Percentiles rank a stretch among this genome's conserved stretches.
Evolutionary conservation across 2,888 invertebrate species (phyloP).

Genomic region (Lycocerus yunnanus): DNA sequence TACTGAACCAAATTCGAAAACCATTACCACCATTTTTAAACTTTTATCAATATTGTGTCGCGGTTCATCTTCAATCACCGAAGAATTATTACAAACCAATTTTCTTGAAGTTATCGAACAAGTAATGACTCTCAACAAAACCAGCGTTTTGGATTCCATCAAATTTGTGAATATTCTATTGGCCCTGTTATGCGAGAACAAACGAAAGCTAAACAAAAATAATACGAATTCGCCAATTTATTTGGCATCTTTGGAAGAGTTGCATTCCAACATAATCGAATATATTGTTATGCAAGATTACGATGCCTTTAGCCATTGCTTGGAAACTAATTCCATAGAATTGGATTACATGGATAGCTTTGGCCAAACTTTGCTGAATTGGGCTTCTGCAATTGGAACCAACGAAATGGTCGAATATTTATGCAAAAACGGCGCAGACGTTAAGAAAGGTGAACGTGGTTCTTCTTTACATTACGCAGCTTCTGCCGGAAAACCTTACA

Average conservation of each 20-base stretch:
- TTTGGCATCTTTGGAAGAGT: constrained; percentile 83
- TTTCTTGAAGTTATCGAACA: constrained; percentile 92
- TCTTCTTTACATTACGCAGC: constrained; percentile 98
- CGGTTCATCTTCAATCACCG: constrained; percentile 91
- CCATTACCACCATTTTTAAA: constrained; percentile 90
- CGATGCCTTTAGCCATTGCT: constrained; percentile 94
- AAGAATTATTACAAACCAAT: constrained; percentile 86
- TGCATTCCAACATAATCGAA: constrained; percentile 93
- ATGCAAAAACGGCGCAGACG: constrained; percentile 95
- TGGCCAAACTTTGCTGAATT: constrained; percentile 96
- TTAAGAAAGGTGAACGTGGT: constrained; percentile 95
- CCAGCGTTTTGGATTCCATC: constrained; percentile 96
- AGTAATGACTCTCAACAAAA: constrained; percentile 92
- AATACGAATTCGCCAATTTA: constrained; percentile 53
- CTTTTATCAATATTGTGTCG: constrained; percentile 93
- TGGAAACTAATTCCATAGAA: constrained; percentile 93
- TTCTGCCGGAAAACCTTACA: constrained; percentile 98
- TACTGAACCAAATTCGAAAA: constrained; percentile 63
- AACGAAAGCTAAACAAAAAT: constrained; percentile 80
- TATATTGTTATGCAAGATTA: constrained; percentile 98
- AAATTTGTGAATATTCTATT: constrained; percentile 92
- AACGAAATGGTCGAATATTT: constrained; percentile 98
- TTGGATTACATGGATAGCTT: constrained; percentile 98
- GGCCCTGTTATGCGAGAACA: constrained; percentile 92
- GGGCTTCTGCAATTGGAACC: constrained; percentile 99